These are phyloP conservation scores for Lasioglossum pauxillum DNA, from an alignment of 2,888 invertebrate genomes.

Conservation along the genomic window DNA sequence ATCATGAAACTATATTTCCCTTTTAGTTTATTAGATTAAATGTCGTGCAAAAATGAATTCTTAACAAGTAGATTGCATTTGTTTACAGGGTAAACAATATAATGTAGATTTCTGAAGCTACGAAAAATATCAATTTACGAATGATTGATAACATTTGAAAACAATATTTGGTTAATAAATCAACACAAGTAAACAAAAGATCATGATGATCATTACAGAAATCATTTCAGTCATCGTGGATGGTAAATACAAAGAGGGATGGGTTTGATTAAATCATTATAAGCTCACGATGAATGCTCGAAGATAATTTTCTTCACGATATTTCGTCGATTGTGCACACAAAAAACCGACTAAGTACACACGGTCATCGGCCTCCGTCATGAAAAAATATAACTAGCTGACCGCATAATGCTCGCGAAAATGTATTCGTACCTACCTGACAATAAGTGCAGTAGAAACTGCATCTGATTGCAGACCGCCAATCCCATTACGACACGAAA, in stretches of 20 bases:
- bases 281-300: background rate
- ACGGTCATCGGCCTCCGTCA: background rate
- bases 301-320: background rate
- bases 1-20: background rate
- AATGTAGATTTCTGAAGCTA: background rate
- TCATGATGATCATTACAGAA: background rate
- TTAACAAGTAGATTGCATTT: background rate
- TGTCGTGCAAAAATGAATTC: background rate
- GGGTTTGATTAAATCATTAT: background rate
- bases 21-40: background rate
- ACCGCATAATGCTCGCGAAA: slow-evolving; percentile 27
- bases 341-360: slow-evolving; percentile 29
- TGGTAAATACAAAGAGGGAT: background rate
- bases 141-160: background rate
- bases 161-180: background rate
- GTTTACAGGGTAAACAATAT: background rate
- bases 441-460: slow-evolving; percentile 18
- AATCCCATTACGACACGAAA: slow-evolving; percentile 36
- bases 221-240: background rate
- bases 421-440: slow-evolving; percentile 8
- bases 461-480: slow-evolving; percentile 37
- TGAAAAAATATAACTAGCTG: slow-evolving; percentile 22
- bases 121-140: background rate
- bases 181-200: background rate
- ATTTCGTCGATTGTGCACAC: background rate